These are phyloP conservation scores for Eilema caniola DNA, from an alignment of 2,888 invertebrate species.

Conservation along the genomic window DNA sequence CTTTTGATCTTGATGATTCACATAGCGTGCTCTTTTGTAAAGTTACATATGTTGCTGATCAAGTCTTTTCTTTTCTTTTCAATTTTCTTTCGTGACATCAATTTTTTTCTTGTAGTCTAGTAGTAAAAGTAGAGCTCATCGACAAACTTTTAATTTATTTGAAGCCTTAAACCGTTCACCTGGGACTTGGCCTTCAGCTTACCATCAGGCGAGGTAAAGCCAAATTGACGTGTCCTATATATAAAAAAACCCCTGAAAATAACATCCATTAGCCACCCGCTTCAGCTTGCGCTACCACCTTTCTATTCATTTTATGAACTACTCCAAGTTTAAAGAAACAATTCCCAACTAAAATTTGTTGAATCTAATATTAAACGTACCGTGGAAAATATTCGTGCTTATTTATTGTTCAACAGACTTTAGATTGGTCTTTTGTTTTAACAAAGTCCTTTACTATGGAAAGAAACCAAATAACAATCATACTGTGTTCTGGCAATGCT, in stretches of 20 bases:
- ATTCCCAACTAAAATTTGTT: conserved; percentile 59
- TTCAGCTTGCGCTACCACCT: conserved; percentile 5
- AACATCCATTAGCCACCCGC: neutral
- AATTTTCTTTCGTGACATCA: too few species aligned
- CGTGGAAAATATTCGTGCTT: conserved; percentile 60
- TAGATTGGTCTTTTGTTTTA: conserved; percentile 23
- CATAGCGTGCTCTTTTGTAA: too few species aligned
- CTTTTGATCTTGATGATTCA: too few species aligned
- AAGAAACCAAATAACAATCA: neutral
- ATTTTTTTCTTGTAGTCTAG: too few species aligned
- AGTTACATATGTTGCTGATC: too few species aligned
- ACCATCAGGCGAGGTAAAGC: too few species aligned
- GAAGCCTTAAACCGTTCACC: neutral
- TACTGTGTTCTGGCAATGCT: neutral
- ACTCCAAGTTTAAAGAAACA: conserved; percentile 61
- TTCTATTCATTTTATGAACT: conserved; percentile 33
- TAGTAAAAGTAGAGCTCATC: too few species aligned
- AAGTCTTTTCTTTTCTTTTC: too few species aligned
- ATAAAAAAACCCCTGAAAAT: too few species aligned
- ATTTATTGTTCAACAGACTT: conserved; percentile 51
- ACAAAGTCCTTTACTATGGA: neutral
- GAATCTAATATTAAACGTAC: conserved; percentile 66
- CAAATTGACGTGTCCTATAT: too few species aligned
- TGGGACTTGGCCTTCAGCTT: too few species aligned
- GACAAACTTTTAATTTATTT: neutral